Base-by-base conservation (phyloP, 2,888 invertebrate species). In the Brachylomia viminalis region DNA sequence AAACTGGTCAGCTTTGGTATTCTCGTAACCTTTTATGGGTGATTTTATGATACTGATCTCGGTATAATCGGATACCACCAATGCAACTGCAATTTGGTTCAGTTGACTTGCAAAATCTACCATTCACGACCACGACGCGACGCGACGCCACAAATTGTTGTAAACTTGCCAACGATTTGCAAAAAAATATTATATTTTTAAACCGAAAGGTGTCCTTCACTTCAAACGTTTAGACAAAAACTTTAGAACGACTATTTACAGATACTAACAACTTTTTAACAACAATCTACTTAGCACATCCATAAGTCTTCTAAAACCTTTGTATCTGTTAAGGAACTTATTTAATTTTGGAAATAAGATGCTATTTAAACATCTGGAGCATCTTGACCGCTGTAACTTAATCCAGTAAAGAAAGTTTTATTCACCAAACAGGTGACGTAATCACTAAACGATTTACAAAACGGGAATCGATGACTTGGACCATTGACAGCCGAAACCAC, bases 161-260 rank as follows among this genome's bases (percentile, higher is more conserved):
- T 64, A 64, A 47, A 38, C 47, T 47, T 80, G 80, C 80, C 80
- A 80, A 68, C 27, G 0, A 68, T 68, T 65, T 65, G 59, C 67
- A 71, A 72, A 83, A 78, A 69, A 45, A n/a, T 42, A 49, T 33
- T n/a, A 5, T 65, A 77, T 68, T 62, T 75, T 64, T 78, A 82
- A 73, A 58, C 33, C 13, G 20, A 65, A 74, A 47, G 56, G 23
- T 33, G 23, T 58, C 20, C 20, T 42, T 67, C 61, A 56, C 11
- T 20, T 38, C 15, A n/a, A 47, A 54, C 30, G 7, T 38, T 77
- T 33, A 23, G 59, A 17, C 45, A 33, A 59, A 27, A 2, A 42
- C 23, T 52, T 59, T 30, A n/a, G 17, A 49, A 59, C 59, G 30
- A 58, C n/a, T 72, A 2, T 72, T 72, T 58, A 42, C 27, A 17